These are phyloP conservation scores for Sthenelais limicola DNA, from an alignment of 2,888 invertebrate species.

Conservation along the genomic window DNA sequence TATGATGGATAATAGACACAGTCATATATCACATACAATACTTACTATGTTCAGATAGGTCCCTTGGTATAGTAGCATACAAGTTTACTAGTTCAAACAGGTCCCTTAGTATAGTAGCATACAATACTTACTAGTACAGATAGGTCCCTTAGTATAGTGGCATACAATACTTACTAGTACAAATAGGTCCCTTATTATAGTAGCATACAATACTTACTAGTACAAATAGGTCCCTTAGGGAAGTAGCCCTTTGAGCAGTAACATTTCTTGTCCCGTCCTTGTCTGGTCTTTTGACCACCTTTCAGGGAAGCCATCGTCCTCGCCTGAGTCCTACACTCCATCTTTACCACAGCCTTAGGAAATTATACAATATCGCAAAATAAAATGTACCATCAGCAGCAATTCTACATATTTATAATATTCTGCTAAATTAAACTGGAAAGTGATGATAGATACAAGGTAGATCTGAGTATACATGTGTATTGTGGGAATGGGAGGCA, in stretches of 20 bases:
- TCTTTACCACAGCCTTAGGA: conserved; percentile 42
- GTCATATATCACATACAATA: too few species aligned
- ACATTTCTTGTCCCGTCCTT: conserved; percentile 50
- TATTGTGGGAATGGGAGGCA: too few species aligned
- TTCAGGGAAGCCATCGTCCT: conserved; percentile 34
- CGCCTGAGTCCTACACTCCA: conserved; percentile 48
- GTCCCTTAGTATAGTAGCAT: neutral
- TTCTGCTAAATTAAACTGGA: too few species aligned
- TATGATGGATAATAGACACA: too few species aligned
- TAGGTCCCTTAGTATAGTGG: conserved; percentile 47
- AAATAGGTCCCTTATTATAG: neutral
- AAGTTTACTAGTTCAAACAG: neutral
- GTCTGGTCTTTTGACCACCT: conserved; percentile 26
- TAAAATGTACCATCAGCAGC: too few species aligned
- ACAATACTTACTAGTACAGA: conserved; percentile 48
- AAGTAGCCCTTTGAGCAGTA: conserved; percentile 48
- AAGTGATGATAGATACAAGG: too few species aligned
- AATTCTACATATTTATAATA: too few species aligned
- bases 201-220: conserved; percentile 45
- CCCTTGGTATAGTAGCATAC: too few species aligned
- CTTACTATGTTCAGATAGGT: too few species aligned
- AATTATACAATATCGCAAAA: neutral
- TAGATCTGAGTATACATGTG: too few species aligned
- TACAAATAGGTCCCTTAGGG: conserved; percentile 52
- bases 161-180: conserved; percentile 12